phyloP scores from a whole-genome alignment of 2,888 invertebrate species.

The Erebia ligea region DNA sequence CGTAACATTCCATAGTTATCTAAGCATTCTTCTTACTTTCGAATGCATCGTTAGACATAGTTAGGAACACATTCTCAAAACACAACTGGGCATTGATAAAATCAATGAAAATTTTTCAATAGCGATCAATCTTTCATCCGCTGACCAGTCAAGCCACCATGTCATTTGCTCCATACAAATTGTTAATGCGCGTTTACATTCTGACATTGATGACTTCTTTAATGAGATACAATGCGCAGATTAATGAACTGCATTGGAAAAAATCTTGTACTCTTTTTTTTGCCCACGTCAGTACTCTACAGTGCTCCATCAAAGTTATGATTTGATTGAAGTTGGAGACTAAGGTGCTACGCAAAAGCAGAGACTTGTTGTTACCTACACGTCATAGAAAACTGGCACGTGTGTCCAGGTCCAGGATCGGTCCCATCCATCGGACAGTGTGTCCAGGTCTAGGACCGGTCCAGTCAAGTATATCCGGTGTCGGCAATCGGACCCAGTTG shows the following conservation, averaged over 20 bases:
- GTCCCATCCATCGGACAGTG: no score
- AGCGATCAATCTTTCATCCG: slow-evolving; percentile 4
- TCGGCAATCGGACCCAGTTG: no score
- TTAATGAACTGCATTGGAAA: slow-evolving; percentile 29
- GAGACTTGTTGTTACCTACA: no score
- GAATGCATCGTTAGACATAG: slow-evolving; percentile 3
- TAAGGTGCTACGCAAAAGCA: background rate
- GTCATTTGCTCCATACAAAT: slow-evolving; percentile 3
- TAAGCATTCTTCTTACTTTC: slow-evolving; percentile 2
- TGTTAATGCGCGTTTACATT: slow-evolving; percentile 22
- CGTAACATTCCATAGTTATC: background rate
- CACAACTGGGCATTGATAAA: background rate
- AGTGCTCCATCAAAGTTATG: slow-evolving; percentile 16
- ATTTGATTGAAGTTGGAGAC: slow-evolving; percentile 17
- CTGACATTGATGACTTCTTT: slow-evolving; percentile 46
- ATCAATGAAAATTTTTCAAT: slow-evolving; percentile 9
- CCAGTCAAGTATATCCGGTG: no score
- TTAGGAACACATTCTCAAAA: slow-evolving; percentile 4
- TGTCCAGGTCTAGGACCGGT: no score
- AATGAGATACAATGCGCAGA: slow-evolving; percentile 37
- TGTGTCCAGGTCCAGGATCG: no score
- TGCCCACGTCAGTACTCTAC: slow-evolving; percentile 15
- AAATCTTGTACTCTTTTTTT: slow-evolving; percentile 14
- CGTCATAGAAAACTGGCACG: no score
- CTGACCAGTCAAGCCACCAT: background rate